Evolutionary conservation across 2,113 vertebrate species (phyloP), one percentile per base, ranked within the genome.

Genomic region (Dolichotis patagonum): DNA sequence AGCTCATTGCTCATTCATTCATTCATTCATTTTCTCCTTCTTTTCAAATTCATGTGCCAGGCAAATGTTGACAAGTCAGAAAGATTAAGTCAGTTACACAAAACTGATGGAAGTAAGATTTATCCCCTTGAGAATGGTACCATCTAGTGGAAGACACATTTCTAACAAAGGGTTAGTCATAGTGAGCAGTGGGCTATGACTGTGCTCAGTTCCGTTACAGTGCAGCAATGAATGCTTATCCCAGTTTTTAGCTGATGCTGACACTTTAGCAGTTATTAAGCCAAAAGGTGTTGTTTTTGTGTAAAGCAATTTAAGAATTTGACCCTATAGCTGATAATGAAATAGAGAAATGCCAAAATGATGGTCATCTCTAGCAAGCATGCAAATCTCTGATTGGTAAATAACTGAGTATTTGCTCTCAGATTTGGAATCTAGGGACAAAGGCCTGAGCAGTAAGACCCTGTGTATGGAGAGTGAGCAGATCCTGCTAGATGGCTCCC

Each of bases 391-490:
- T 56, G 26, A 58, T 60, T 58, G 52, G 49, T 84, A 43, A 95
- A 13, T 95, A 94, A 96, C 65, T 85, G 20, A 5, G 41, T 49
- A 56, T 91, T 73, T 93, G 71, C 20, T 35, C 69, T 86, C 99
- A 99, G 99, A 96, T 0, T 83, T 99, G 98, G 98, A 99, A 24
- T 98, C 90, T 4, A 98, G 94, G 86, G 4, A 98, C 0, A 4
- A 0, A 0, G 99, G 99, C 38, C 97, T 99, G 86, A 98, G 63
- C 84, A 97, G 98, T 49, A 99, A 99, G 98, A 99, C 99, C 1
- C 69, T 98, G 0, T 99, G 99, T 96, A 99, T 99, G 99, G 99
- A 99, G 98, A 99, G 99, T 7, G 97, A 99, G 63, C 99, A 99
- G 46, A 85, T 98, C 92, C 99, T 99, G 10, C 85, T 98, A 0